These are phyloP conservation scores for Chelonus insularis DNA, from an alignment of 1,140 invertebrate species.

Conservation along the genomic window DNA sequence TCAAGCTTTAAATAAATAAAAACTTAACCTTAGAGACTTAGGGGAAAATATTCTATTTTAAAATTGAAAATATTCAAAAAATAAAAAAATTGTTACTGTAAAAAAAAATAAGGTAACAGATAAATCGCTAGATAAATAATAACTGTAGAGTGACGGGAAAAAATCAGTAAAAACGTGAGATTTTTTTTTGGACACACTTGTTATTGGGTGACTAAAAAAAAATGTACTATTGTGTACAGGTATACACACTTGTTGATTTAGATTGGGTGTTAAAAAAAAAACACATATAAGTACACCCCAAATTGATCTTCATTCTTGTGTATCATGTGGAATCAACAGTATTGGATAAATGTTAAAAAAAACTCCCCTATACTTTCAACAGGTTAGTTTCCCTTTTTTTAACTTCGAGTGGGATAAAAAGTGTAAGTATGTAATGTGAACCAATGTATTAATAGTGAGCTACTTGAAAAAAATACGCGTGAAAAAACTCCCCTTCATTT, in stretches of 20 bases:
- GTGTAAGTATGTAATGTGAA: constrained; percentile 10
- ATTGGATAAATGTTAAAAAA: constrained; percentile 1
- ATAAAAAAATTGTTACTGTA: too few species aligned
- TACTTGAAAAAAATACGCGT: constrained; percentile 13
- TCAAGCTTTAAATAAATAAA: too few species aligned
- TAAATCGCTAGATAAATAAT: too few species aligned
- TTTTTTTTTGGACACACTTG: too few species aligned
- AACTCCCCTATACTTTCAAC: constrained; percentile 14
- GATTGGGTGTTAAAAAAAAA: not conserved
- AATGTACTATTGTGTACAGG: too few species aligned
- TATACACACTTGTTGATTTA: not conserved
- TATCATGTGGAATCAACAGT: constrained; percentile 6
- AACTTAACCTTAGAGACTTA: too few species aligned
- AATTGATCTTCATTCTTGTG: not conserved
- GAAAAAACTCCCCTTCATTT: constrained; percentile 14
- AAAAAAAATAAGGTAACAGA: too few species aligned
- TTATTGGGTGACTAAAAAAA: too few species aligned
- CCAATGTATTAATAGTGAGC: constrained; percentile 8
- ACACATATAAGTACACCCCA: not conserved
- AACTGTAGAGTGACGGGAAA: too few species aligned
- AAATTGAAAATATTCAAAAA: too few species aligned
- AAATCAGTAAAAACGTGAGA: too few species aligned
- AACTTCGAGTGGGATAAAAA: constrained; percentile 3
- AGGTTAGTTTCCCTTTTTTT: constrained; percentile 9
- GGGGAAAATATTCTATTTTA: too few species aligned